phyloP scores from a whole-genome alignment of 1,140 invertebrate genomes.

The Drosophila subpulchrella region DNA sequence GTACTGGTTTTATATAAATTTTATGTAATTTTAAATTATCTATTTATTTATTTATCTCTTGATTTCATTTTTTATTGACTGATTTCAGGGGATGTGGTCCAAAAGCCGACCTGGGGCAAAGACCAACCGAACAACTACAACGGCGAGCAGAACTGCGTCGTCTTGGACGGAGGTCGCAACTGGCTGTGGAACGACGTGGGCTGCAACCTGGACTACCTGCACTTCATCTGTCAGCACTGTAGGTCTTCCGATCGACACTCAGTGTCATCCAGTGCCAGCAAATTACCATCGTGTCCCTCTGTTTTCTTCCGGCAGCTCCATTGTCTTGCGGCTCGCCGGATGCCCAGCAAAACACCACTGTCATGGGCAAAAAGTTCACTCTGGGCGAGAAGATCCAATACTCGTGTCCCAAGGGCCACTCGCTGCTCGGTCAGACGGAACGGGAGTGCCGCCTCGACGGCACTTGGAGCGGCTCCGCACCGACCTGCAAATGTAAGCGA shows the following conservation, averaged over 20 bases:
- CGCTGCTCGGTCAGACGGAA: constrained; percentile 89
- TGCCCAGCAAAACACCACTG: constrained; percentile 92
- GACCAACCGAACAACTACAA: constrained; percentile 98
- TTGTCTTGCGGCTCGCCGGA: constrained; percentile 94
- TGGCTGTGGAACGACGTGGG: constrained; percentile 98
- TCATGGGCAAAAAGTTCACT: constrained; percentile 89
- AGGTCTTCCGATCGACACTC: constrained; percentile 84
- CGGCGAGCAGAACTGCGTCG: constrained; percentile 96
- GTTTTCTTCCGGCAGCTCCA: constrained; percentile 87
- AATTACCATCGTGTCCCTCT: not conserved
- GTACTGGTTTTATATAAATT: no score
- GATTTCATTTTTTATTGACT: not conserved
- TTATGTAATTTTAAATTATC: no score
- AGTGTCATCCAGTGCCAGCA: not conserved
- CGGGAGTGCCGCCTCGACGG: constrained; percentile 90
- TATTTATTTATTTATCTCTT: no score
- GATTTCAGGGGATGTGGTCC: constrained; percentile 89
- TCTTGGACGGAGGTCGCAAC: constrained; percentile 93
- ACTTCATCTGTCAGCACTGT: constrained; percentile 97
- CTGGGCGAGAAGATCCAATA: constrained; percentile 91
- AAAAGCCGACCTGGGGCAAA: constrained; percentile 94
- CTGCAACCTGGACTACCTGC: constrained; percentile 95
- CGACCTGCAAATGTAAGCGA: constrained; percentile 93
- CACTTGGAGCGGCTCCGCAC: constrained; percentile 92
- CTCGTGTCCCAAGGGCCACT: constrained; percentile 92